These are phyloP conservation scores for Harpagifer antarcticus DNA, from an alignment of 2,797 vertebrate genomes.

Conservation along the genomic window DNA sequence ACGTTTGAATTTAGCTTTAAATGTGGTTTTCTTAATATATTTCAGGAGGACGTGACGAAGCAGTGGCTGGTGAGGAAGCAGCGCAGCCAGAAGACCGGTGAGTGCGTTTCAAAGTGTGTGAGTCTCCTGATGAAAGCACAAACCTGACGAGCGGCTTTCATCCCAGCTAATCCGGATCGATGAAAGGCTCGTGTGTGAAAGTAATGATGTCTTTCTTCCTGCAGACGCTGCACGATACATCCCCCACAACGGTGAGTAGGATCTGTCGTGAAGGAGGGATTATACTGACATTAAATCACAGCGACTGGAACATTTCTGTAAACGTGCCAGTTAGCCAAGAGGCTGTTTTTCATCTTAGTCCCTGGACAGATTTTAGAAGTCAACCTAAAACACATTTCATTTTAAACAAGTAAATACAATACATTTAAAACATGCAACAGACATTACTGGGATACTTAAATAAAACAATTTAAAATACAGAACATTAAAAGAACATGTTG, in stretches of 20 bases:
- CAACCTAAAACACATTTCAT: too few relatives aligned
- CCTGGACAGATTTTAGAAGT: too few relatives aligned
- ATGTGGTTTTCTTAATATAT: slow-evolving; percentile 8
- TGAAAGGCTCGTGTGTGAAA: background rate
- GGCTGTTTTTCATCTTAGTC: too few relatives aligned
- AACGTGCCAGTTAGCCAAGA: too few relatives aligned
- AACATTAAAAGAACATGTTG: too few relatives aligned
- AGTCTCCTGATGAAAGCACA: background rate
- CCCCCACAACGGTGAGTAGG: slow-evolving; percentile 82
- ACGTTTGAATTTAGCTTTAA: too few relatives aligned
- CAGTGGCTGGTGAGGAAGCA: slow-evolving; percentile 85
- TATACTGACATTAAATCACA: background rate
- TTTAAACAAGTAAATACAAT: too few relatives aligned
- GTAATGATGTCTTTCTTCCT: slow-evolving; percentile 35
- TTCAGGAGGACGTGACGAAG: slow-evolving; percentile 83
- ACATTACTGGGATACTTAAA: too few relatives aligned
- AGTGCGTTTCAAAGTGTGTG: slow-evolving; percentile 37
- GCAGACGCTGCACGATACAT: slow-evolving; percentile 83
- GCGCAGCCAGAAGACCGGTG: slow-evolving; percentile 79
- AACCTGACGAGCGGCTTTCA: slow-evolving; percentile 25
- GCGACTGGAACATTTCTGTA: too few relatives aligned
- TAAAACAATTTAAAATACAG: too few relatives aligned
- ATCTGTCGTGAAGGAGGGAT: background rate
- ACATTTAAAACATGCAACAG: too few relatives aligned
- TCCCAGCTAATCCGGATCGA: background rate